phyloP scores from a whole-genome alignment of 2,888 invertebrate genomes.

The Molorchus minor region DNA sequence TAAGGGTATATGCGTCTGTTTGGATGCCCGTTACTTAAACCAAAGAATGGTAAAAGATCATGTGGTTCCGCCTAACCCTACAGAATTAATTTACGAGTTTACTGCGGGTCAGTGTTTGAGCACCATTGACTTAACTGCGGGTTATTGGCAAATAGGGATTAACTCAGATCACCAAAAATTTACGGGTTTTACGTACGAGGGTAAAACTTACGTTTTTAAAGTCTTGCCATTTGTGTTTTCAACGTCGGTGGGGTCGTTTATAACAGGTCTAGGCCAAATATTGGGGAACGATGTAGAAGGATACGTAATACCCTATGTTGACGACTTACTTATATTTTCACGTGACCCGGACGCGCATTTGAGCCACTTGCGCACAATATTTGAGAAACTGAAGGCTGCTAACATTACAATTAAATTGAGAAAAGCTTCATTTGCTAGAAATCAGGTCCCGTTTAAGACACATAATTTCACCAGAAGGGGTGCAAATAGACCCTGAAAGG shows the following conservation, averaged over 20 bases:
- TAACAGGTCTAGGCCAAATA: neutral
- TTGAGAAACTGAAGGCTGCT: neutral
- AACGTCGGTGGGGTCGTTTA: constrained; percentile 1
- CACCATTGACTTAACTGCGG: constrained; percentile 1
- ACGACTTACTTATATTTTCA: neutral
- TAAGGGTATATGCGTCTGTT: too few species aligned
- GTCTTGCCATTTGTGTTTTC: constrained; percentile 7
- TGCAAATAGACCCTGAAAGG: neutral
- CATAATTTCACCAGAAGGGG: neutral
- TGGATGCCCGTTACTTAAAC: constrained; percentile 6
- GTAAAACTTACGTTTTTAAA: neutral
- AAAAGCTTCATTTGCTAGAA: neutral
- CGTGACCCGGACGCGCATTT: neutral
- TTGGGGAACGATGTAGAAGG: constrained; percentile 2
- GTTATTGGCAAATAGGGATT: constrained; percentile 13
- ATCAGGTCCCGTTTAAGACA: constrained; percentile 6
- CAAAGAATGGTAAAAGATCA: constrained; percentile 5
- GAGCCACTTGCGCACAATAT: neutral
- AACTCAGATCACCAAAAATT: neutral
- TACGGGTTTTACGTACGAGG: constrained; percentile 4
- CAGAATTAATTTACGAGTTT: neutral
- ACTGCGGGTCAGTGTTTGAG: neutral
- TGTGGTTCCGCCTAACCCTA: constrained; percentile 6
- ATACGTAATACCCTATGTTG: neutral
- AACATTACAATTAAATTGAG: constrained; percentile 1